Evolutionary conservation across 1,140 invertebrate species (phyloP).

Genomic region (Drosophila quadrilineata): DNA sequence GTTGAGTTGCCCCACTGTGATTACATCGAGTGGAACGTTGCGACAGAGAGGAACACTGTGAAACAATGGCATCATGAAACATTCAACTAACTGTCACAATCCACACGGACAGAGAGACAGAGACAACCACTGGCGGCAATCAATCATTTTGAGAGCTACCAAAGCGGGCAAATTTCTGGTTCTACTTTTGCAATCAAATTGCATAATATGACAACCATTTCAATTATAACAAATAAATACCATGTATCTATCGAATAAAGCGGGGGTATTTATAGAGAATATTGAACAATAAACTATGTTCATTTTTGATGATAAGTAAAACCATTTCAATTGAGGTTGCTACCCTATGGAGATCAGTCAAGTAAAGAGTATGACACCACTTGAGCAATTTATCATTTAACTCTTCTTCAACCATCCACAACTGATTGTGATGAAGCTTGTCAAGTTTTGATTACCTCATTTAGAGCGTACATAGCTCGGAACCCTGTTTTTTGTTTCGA

Average conservation of each 20-base stretch:
- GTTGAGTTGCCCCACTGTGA: no score
- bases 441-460: neutral
- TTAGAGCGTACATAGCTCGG: no score
- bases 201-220: constrained; percentile 16
- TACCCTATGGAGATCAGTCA: no score
- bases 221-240: constrained; percentile 13
- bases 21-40: neutral
- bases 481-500: no score
- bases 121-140: no score
- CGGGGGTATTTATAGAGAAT: neutral
- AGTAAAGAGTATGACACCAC: neutral
- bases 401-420: neutral
- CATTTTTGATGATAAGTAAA: neutral
- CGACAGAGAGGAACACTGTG: neutral
- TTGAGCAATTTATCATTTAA: neutral
- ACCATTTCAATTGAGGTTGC: no score
- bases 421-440: neutral
- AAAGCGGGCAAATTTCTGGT: constrained; percentile 16
- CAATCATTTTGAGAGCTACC: constrained; percentile 11
- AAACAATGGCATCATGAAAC: neutral
- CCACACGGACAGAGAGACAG: no score
- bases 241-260: neutral
- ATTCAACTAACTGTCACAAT: constrained; percentile 4
- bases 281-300: neutral
- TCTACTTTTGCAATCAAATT: constrained; percentile 37